Evolutionary conservation across 1,140 invertebrate species (phyloP).

Genomic region (Oryctes rhinoceros): DNA sequence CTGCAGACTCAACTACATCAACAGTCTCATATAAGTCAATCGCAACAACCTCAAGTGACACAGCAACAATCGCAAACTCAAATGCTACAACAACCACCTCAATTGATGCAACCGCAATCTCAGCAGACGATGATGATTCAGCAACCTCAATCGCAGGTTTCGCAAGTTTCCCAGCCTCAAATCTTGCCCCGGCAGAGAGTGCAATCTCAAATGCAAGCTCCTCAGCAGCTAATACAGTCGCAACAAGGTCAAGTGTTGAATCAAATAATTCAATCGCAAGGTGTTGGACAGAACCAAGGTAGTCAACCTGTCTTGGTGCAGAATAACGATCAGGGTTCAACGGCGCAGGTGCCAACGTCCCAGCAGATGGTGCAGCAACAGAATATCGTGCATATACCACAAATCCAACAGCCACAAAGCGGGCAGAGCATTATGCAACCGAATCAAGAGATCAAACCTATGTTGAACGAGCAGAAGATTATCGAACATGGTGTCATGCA

Average conservation of each 20-base stretch:
- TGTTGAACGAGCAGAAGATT: neutral
- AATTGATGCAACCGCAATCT: conserved; percentile 39
- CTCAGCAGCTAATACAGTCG: conserved; percentile 44
- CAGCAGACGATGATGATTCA: neutral
- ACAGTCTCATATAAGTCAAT: conserved; percentile 43
- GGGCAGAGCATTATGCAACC: conserved; percentile 43
- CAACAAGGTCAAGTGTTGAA: neutral
- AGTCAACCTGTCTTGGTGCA: neutral
- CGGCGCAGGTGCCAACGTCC: neutral
- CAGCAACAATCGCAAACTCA: conserved; percentile 30
- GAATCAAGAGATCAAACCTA: conserved; percentile 36
- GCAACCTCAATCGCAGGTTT: conserved; percentile 47
- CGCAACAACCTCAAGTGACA: conserved; percentile 45
- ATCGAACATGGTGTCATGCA: neutral
- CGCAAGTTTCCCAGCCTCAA: conserved; percentile 37
- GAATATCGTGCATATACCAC: conserved; percentile 58
- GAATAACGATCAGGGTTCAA: neutral
- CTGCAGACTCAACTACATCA: conserved; percentile 34
- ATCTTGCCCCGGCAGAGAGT: conserved; percentile 41
- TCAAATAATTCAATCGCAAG: conserved; percentile 31
- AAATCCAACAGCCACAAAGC: conserved; percentile 51
- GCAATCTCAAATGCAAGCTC: conserved; percentile 43
- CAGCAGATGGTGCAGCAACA: conserved; percentile 45
- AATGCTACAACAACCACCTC: conserved; percentile 46
- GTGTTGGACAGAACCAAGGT: neutral